Evolutionary conservation across 1,140 invertebrate species (phyloP).

Genomic region (Centruroides vittatus): DNA sequence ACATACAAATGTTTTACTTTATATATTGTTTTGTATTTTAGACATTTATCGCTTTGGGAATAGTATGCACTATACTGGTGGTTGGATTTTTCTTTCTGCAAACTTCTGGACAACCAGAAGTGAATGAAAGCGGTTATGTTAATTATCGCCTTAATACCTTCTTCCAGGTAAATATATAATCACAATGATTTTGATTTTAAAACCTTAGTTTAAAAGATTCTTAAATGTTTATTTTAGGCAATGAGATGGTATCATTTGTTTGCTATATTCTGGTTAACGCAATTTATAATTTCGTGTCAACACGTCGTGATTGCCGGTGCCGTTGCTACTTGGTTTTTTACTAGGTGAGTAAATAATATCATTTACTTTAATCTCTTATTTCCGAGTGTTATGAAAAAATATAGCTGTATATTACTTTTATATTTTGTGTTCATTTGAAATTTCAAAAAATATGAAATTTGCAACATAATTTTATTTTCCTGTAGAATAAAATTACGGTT

Average conservation of each 20-base stretch:
- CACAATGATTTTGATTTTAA: constrained; percentile 15
- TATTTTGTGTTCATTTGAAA: too few relatives aligned
- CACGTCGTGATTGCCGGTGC: constrained; percentile 60
- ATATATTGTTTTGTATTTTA: constrained; percentile 22
- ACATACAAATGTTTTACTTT: too few relatives aligned
- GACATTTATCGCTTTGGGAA: constrained; percentile 45
- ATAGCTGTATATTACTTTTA: too few relatives aligned
- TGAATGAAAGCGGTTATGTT: constrained; percentile 29
- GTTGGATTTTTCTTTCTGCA: constrained; percentile 45
- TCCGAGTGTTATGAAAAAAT: too few relatives aligned
- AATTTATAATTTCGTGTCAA: constrained; percentile 60
- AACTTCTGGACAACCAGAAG: constrained; percentile 40
- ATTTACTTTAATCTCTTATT: neutral
- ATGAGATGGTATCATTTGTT: constrained; percentile 37
- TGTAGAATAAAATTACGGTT: too few relatives aligned
- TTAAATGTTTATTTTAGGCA: neutral
- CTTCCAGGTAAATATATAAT: constrained; percentile 31
- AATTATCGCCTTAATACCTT: constrained; percentile 36
- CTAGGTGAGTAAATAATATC: constrained; percentile 37
- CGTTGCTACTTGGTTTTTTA: constrained; percentile 60
- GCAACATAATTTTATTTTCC: too few relatives aligned
- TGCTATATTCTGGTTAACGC: constrained; percentile 51
- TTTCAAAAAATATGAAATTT: too few relatives aligned
- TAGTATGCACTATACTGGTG: constrained; percentile 41
- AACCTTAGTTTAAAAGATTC: neutral